Conservation (phyloP, 1,140 invertebrate species). For the Lithobius niger region DNA sequence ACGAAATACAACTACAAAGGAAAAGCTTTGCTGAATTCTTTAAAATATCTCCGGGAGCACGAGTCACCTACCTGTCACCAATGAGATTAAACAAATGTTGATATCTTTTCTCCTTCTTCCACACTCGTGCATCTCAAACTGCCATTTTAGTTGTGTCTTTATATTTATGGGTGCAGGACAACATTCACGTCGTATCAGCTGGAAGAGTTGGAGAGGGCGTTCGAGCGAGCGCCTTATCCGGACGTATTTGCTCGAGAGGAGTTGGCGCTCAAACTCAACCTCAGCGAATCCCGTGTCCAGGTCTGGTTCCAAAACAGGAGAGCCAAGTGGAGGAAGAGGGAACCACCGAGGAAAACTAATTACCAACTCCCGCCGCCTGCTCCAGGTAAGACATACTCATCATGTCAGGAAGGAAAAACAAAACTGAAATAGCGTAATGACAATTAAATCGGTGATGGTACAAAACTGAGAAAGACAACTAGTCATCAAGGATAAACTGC, state of each 20-base stretch:
- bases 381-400: too few relatives aligned
- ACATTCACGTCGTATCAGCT: slow-evolving; percentile 93
- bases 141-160: background rate
- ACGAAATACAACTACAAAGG: too few relatives aligned
- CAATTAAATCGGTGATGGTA: too few relatives aligned
- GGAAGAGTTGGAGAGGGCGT: slow-evolving; percentile 84
- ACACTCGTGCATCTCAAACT: background rate
- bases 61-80: too few relatives aligned
- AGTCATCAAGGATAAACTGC: too few relatives aligned
- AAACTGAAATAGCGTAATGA: too few relatives aligned
- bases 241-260: slow-evolving; percentile 93
- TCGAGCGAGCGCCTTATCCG: slow-evolving; percentile 87
- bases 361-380: slow-evolving; percentile 34
- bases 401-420: background rate
- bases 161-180: slow-evolving; percentile 47
- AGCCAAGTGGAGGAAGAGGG: slow-evolving; percentile 95
- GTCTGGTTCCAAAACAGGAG: slow-evolving; percentile 89
- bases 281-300: slow-evolving; percentile 87
- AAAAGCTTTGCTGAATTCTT: too few relatives aligned
- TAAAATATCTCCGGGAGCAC: too few relatives aligned
- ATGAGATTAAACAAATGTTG: background rate
- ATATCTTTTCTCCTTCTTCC: background rate
- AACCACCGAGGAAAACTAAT: slow-evolving; percentile 86
- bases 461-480: too few relatives aligned
- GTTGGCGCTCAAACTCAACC: slow-evolving; percentile 70